Percentiles rank a stretch among this genome's conserved stretches.
Evolutionary conservation across 2,113 vertebrate species (phyloP).

Genomic region (Synodontis membranacea): DNA sequence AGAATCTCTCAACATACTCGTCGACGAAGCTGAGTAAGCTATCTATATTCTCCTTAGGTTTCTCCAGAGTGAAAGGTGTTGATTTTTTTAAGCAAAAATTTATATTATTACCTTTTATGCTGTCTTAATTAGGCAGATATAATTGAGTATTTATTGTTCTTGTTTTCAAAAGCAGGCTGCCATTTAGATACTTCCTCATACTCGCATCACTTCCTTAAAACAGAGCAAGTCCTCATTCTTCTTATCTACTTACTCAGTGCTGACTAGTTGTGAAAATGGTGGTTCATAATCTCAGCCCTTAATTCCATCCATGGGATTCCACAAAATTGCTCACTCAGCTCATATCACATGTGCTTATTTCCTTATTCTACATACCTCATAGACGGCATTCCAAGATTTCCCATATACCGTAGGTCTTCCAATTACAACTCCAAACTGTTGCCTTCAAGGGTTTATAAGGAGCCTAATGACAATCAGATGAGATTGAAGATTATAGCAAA

Average conservation of each 20-base stretch:
- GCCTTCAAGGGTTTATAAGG: not conserved
- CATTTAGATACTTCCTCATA: too few species aligned
- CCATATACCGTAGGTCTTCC: not conserved
- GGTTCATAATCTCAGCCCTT: not conserved
- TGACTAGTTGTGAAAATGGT: not conserved
- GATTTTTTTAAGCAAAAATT: too few species aligned
- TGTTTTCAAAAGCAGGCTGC: too few species aligned
- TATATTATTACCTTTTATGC: too few species aligned
- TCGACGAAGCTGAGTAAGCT: too few species aligned
- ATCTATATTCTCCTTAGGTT: too few species aligned
- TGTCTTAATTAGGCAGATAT: too few species aligned
- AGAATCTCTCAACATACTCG: too few species aligned
- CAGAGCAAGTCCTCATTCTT: not conserved
- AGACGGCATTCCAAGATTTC: not conserved
- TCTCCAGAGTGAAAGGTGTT: too few species aligned
- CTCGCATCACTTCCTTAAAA: too few species aligned
- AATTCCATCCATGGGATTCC: not conserved
- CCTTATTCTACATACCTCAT: not conserved
- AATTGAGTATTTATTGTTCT: too few species aligned
- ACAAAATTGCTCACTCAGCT: not conserved
- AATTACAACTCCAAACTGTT: not conserved
- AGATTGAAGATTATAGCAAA: not conserved
- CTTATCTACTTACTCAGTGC: not conserved
- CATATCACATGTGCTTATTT: not conserved
- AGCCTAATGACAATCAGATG: not conserved